Evolutionary conservation across 2,888 invertebrate species (phyloP).

Genomic region (Apomyelois bistriatella): DNA sequence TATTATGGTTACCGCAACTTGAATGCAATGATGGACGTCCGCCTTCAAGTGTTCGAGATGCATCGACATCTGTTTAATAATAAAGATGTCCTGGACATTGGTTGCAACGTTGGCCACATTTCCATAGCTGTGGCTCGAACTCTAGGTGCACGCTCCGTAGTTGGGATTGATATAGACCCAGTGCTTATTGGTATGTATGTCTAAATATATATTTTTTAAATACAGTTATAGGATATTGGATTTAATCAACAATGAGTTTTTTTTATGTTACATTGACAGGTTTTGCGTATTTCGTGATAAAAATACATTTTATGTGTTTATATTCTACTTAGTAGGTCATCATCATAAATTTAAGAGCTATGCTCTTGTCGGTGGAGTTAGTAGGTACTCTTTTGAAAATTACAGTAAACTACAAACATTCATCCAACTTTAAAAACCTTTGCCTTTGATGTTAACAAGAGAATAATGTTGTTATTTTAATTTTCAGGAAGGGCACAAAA

Average conservation of each 20-base stretch:
- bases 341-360: too few species aligned
- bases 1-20: slow-evolving; percentile 97
- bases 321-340: too few species aligned
- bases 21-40: slow-evolving; percentile 88
- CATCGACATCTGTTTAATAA: slow-evolving; percentile 91
- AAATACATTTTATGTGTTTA: too few species aligned
- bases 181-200: slow-evolving; percentile 83
- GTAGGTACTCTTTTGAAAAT: too few species aligned
- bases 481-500: slow-evolving; percentile 67
- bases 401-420: too few species aligned
- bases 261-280: too few species aligned
- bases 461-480: not conserved
- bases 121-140: slow-evolving; percentile 94
- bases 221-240: too few species aligned
- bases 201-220: not conserved
- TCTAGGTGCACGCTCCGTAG: slow-evolving; percentile 89
- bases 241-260: too few species aligned
- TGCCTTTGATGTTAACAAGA: too few species aligned
- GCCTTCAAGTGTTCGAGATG: slow-evolving; percentile 89
- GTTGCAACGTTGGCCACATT: slow-evolving; percentile 98
- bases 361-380: too few species aligned
- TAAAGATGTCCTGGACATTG: slow-evolving; percentile 97
- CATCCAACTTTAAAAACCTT: too few species aligned
- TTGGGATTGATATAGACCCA: slow-evolving; percentile 97
- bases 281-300: too few species aligned